These are phyloP conservation scores for Onychomys torridus DNA, from an alignment of 2,797 vertebrate genomes.

Conservation along the genomic window DNA sequence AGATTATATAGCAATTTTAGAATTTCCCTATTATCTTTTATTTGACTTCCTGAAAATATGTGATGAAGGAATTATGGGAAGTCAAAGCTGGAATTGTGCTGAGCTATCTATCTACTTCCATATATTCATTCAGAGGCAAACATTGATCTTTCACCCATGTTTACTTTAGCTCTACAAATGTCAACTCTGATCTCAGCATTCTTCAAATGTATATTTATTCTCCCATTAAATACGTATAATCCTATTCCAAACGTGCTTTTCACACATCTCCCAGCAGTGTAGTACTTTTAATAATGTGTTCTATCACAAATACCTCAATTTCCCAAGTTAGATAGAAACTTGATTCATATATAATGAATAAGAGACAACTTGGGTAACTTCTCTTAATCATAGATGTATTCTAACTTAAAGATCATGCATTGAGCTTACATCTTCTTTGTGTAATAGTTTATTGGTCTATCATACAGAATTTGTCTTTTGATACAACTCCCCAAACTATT, in stretches of 20 bases:
- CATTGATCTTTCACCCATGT: not conserved
- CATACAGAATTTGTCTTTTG: not conserved
- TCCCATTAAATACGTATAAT: not conserved
- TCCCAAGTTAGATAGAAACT: not conserved
- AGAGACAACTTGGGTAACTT: not conserved
- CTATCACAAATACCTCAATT: conserved; percentile 23
- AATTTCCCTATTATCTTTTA: not conserved
- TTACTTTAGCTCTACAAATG: conserved; percentile 69
- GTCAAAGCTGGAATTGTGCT: not conserved
- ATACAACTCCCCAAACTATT: not conserved
- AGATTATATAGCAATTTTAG: not conserved
- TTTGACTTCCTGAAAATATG: not conserved
- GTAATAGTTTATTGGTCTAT: not conserved
- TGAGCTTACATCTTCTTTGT: not conserved
- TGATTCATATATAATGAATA: not conserved
- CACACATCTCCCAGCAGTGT: not conserved
- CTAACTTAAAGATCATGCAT: not conserved
- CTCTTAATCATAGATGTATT: not conserved
- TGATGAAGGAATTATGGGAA: not conserved
- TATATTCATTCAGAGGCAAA: conserved; percentile 48
- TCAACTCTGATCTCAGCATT: conserved; percentile 66
- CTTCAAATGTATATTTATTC: conserved; percentile 63
- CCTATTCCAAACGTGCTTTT: conserved; percentile 21
- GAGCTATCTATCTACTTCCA: not conserved
- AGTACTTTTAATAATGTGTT: not conserved